A percentile compares a stretch with the other conserved stretches of the same genome.
Conservation (phyloP, 2,113 vertebrate species). For the Cryptomyrus ogoouensis region DNA sequence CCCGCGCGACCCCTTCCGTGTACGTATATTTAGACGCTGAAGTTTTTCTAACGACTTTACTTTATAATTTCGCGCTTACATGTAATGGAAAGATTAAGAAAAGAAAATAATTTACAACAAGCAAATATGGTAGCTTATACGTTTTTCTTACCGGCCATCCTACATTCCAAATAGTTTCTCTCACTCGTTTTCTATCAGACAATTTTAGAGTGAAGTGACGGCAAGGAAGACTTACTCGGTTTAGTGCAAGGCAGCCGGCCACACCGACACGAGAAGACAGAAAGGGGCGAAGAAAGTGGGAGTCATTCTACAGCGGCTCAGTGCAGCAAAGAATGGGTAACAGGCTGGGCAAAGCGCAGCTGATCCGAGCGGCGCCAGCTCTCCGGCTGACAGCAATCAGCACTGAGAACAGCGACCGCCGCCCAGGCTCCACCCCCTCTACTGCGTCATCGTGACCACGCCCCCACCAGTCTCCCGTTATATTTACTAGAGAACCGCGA, state of each 20-base stretch:
- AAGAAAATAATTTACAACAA: neutral
- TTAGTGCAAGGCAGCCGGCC: neutral
- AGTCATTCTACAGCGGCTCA: constrained; percentile 15
- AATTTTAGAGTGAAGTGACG: neutral
- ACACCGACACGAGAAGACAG: neutral
- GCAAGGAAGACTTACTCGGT: neutral
- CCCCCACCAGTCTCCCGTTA: neutral
- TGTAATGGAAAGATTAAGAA: too few species aligned
- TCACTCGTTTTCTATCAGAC: neutral
- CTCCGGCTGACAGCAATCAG: constrained; percentile 36
- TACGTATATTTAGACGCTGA: neutral
- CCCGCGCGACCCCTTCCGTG: neutral
- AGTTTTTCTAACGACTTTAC: neutral
- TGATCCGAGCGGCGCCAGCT: neutral
- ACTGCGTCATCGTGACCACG: constrained; percentile 50
- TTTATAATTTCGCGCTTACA: neutral
- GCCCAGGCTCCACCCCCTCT: constrained; percentile 55
- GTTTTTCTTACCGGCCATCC: neutral
- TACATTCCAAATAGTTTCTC: neutral
- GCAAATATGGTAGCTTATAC: neutral
- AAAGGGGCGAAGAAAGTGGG: neutral
- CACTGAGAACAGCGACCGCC: constrained; percentile 58
- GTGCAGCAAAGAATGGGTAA: constrained; percentile 13
- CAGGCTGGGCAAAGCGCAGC: neutral
- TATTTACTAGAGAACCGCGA: neutral